Conservation (phyloP, 35 echinoderm and acorn worm genomes). For the Heliocidaris tuberculata region DNA sequence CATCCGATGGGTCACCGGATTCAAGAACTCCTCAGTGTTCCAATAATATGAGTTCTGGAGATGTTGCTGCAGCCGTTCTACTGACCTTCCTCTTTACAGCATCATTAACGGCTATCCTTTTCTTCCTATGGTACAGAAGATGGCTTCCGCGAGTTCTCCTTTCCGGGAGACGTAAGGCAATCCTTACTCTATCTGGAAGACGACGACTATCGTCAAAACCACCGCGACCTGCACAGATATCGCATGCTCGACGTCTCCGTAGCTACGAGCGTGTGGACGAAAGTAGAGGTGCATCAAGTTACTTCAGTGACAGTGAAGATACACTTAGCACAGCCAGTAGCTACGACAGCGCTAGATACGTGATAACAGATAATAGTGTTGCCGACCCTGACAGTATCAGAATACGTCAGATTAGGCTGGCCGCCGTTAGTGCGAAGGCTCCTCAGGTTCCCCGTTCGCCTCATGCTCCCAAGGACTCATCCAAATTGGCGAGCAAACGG, state of each 20-base stretch:
- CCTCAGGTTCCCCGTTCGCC: not conserved
- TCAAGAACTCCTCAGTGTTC: not conserved
- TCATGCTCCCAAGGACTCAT: conserved; percentile 18
- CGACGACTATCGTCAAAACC: conserved; percentile 46
- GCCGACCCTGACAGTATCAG: conserved; percentile 64
- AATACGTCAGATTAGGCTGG: conserved; percentile 60
- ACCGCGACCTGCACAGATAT: conserved; percentile 39
- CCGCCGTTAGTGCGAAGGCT: conserved; percentile 44
- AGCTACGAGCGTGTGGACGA: conserved; percentile 58
- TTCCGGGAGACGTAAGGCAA: conserved; percentile 36
- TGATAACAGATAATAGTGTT: conserved; percentile 71
- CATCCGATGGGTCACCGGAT: not conserved
- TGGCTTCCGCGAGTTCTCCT: conserved; percentile 45
- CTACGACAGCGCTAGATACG: conserved; percentile 69
- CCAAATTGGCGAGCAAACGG: not conserved
- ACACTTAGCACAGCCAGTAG: conserved; percentile 62
- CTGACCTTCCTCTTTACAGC: conserved; percentile 60
- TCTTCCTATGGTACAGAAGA: conserved; percentile 67
- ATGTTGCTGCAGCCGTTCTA: conserved; percentile 48
- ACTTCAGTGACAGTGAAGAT: conserved; percentile 63
- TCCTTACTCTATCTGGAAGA: conserved; percentile 48
- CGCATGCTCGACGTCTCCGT: not conserved
- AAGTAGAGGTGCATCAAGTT: conserved; percentile 58
- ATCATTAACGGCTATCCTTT: conserved; percentile 17
- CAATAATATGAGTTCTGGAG: conserved; percentile 14